Base-by-base conservation (phyloP, 1,140 invertebrate species). In the Heliconius melpomene region DNA sequence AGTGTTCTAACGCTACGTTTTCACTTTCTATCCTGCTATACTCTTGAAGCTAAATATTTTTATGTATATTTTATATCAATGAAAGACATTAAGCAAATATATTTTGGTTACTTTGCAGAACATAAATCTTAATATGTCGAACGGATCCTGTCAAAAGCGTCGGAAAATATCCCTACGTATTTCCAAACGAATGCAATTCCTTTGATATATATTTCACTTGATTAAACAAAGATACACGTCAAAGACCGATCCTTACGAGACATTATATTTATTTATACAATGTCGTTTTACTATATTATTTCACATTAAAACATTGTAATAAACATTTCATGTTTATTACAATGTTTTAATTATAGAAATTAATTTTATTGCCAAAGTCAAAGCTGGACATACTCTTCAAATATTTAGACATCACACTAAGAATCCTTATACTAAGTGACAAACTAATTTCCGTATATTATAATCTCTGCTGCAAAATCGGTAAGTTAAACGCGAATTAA, bases 401-500 rank as follows among this genome's bases (percentile, higher is more conserved):
- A 46, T 46, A 46, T 1, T 46, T 46, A 46, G 13, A 1, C 11
- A 46, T 46, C 40, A 13, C 60, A 29, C 29, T 29, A 29, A 29
- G 29, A 29, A 29, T 29, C 29, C 60, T 26, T 26, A 66, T 66
- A 29, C 23, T 26, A 66, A 66, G 26, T 16, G 23, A 66, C 11
- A 29, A 5, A 66, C 6, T n/a, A 66, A 16, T 66, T 29, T 26
- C 11, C 60, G 3, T 66, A 66, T 66, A 66, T 66, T 29, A 66
- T 66, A 29, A 66, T 29, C 60, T 26, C 26, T 66, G 74, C 74
- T 75, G 74, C 75, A 46, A 46, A 71, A 77, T 77, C 66, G 18
- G n/a, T 66, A 71, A 71, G 75, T 32, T 77, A 29, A 71, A 78
- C 18, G 72, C 23, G 52, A 74, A 79, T 78, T 78, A 78, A 60